Evolutionary conservation across 1,140 invertebrate species (phyloP), one percentile per base, ranked within the genome.

Genomic region (Thaumatotibia leucotreta): DNA sequence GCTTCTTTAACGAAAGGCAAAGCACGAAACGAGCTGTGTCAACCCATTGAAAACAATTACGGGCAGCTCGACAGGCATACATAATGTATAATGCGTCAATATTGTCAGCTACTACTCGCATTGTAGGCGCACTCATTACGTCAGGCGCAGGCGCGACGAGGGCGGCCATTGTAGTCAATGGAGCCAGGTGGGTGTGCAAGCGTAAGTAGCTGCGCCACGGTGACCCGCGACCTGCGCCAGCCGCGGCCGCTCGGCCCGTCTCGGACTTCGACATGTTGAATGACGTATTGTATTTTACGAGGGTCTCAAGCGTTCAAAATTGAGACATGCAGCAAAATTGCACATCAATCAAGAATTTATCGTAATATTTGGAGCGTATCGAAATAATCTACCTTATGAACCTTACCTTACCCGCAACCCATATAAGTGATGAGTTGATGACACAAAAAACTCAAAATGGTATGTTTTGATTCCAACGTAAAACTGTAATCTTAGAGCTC

Each of bases 101-200:
- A 85, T 80, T 77, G 80, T 82, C 77, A 83, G 82, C 79, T 86
- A 82, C 79, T 75, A 82, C 70, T 79, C 50, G 72, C 67, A 75
- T 77, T 76, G 76, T 79, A 75, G 72, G 76, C 72, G 78, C 74
- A 84, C 76, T 85, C 72, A 82, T 84, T 85, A 85, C 75, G 77
- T 82, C 74, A 68, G 67, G 70, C 72, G 64, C 76, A 79, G 64
- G 76, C 75, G 73, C 74, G 76, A 70, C 69, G 73, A 72, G 77
- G 73, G 72, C 70, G 68, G 69, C 84, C 72, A 90, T 90, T 90
- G 85, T 89, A 89, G 84, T 90, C 88, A 90, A 90, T 88, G 72
- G 76, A 63, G 68, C 65, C 76, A 80, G 77, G 84, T 86, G 86
- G 88, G 88, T 81, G 88, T 90, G 82, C 86, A 88, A 88, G 75